These are phyloP conservation scores for Ormyrus rosae DNA, from an alignment of 2,888 invertebrate genomes.

Conservation along the genomic window DNA sequence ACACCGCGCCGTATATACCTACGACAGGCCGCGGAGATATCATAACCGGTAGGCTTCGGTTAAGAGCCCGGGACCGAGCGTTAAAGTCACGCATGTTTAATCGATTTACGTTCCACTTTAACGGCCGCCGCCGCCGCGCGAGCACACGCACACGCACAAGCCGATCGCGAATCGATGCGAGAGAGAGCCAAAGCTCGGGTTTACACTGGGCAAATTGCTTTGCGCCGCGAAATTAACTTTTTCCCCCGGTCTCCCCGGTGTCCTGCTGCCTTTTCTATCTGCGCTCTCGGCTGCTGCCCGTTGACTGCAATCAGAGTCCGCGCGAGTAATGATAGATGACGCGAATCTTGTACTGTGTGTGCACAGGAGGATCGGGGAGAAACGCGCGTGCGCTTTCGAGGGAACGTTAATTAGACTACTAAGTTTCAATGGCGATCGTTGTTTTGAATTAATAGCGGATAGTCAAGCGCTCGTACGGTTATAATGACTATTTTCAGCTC, in stretches of 20 bases:
- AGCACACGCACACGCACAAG: not conserved
- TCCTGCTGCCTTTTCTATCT: not conserved
- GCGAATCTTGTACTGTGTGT: not conserved
- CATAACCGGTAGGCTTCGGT: conserved; percentile 56
- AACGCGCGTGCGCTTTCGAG: not conserved
- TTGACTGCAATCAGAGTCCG: not conserved
- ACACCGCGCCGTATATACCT: not conserved
- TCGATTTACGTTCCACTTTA: conserved; percentile 64
- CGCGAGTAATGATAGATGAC: conserved; percentile 8
- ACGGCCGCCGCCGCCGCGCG: conserved; percentile 3
- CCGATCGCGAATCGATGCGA: conserved; percentile 48
- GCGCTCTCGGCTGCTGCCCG: not conserved
- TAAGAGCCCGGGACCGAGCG: not conserved
- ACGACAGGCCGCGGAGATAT: conserved; percentile 56
- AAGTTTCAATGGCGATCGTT: too few relatives aligned
- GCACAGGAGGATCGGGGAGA: not conserved
- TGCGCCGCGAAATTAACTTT: conserved; percentile 48
- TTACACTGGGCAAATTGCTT: conserved; percentile 40
- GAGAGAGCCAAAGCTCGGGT: not conserved
- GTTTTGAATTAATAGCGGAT: too few relatives aligned
- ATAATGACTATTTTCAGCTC: too few relatives aligned
- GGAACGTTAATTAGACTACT: not conserved
- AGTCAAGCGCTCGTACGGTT: too few relatives aligned
- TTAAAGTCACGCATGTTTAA: conserved; percentile 63
- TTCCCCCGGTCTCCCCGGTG: not conserved